Conservation (phyloP, 2,113 vertebrate species). For the Cyrtonyx montezumae region DNA sequence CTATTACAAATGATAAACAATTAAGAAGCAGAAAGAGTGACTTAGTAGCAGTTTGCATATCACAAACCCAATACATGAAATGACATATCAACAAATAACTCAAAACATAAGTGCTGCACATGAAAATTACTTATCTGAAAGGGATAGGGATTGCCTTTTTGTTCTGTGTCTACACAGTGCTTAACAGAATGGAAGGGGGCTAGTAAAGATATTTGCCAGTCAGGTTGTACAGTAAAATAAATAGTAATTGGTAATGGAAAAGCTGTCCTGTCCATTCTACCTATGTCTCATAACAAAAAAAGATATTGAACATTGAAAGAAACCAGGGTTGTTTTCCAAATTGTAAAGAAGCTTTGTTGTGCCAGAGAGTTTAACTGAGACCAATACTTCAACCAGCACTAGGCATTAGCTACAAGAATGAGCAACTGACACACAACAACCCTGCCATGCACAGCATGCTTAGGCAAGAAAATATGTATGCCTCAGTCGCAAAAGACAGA, state of each 20-base stretch:
- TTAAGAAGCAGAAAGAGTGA: not conserved
- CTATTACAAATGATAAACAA: not conserved
- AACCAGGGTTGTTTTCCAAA: not conserved
- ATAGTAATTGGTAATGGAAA: not conserved
- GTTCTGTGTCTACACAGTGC: not conserved
- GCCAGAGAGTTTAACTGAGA: constrained; percentile 51
- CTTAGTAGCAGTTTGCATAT: not conserved
- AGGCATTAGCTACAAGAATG: constrained; percentile 54
- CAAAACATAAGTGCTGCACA: not conserved
- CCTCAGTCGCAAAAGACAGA: constrained; percentile 66
- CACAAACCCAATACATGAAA: not conserved
- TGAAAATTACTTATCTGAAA: not conserved
- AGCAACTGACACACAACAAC: constrained; percentile 59
- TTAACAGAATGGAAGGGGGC: accelerated
- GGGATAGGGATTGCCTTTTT: not conserved
- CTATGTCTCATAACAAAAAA: not conserved
- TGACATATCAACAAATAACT: not conserved
- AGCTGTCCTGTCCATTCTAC: not conserved
- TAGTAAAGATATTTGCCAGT: not conserved
- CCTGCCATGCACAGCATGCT: constrained; percentile 62
- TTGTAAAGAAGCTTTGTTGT: not conserved
- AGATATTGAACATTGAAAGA: not conserved
- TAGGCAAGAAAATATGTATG: constrained; percentile 68
- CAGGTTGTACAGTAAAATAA: not conserved
- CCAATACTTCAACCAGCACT: constrained; percentile 36